phyloP scores from a whole-genome alignment of 2,113 vertebrate species.

The Coreoperca whiteheadi region DNA sequence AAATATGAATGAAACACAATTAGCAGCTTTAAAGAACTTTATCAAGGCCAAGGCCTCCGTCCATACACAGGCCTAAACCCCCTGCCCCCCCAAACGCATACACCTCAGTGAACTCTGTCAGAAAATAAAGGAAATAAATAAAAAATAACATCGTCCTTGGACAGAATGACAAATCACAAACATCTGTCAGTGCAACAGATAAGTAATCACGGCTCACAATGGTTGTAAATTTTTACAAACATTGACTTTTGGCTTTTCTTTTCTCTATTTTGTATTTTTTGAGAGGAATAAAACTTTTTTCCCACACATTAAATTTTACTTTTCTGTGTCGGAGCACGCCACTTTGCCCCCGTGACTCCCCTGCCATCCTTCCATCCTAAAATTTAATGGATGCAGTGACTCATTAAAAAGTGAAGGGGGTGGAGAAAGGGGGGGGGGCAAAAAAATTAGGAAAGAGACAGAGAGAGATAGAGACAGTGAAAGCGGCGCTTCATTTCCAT shows the following conservation, averaged over 20 bases:
- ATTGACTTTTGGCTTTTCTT: not conserved
- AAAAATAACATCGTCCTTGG: conserved; percentile 51
- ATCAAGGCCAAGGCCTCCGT: conserved; percentile 62
- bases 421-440: not conserved
- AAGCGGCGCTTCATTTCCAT: conserved; percentile 87
- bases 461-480: conserved; percentile 44
- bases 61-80: not conserved
- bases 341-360: conserved; percentile 39
- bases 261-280: not conserved
- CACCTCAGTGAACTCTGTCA: conserved; percentile 2
- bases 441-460: conserved; percentile 66
- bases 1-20: conserved; percentile 76
- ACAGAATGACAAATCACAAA: conserved; percentile 11
- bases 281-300: conserved; percentile 19
- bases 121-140: conserved; percentile 7
- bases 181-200: conserved; percentile 6
- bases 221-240: not conserved
- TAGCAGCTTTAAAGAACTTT: conserved; percentile 64
- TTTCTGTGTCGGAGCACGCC: conserved; percentile 12
- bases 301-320: not conserved
- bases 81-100: not conserved
- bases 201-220: conserved; percentile 24
- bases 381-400: conserved; percentile 74
- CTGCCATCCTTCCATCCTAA: conserved; percentile 47
- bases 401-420: conserved; percentile 72